Evolutionary conservation across 2,113 vertebrate genomes (phyloP), one percentile per base, ranked within the genome.

Genomic region (Turnix velox): DNA sequence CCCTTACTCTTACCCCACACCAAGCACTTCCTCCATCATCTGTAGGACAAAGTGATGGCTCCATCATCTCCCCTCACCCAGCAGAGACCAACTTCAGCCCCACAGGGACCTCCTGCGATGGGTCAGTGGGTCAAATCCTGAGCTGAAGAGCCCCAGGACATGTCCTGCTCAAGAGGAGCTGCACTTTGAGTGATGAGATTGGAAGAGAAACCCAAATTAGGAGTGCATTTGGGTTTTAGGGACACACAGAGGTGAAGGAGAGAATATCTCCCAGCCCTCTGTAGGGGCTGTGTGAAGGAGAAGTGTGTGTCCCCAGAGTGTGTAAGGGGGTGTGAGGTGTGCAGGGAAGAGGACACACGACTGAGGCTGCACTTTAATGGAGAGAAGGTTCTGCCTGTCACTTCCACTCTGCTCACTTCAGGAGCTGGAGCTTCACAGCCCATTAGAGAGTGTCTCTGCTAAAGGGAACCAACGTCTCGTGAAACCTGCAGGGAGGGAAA

Each of bases 381-480:
- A 37, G 18, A 6, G 12, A 92, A 89, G 90, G 55, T 78, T 96
- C 84, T 84, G 81, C 65, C 81, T 89, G 87, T 87, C 92, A 61
- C 59, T 74, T 87, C 73, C 80, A 48, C 66, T 93, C n/a, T 51
- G 57, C 33, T 82, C 52, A 13, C 84, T 33, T 54, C 92, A 25
- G 24, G n/a, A n/a, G 43, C 16, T 7, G 13, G 25, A n/a, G 65
- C 25, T 72, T 62, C 94, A 81, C 81, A 4, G 18, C 13, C 12
- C 42, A 45, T 81, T 37, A 66, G 22, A 48, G 84, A 20, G 8
- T 5, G 33, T 31, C 77, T 58, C 51, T 33, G 90, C 69, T 18
- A 12, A 45, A 58, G 90, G 42, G 28, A 39, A 37, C 59, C 55
- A 20, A 40, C 2, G 33, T 22, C 17, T n/a, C 9, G 3, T 42